Conservation (phyloP, 2,113 vertebrate species). For the Cyprinus carpio region DNA sequence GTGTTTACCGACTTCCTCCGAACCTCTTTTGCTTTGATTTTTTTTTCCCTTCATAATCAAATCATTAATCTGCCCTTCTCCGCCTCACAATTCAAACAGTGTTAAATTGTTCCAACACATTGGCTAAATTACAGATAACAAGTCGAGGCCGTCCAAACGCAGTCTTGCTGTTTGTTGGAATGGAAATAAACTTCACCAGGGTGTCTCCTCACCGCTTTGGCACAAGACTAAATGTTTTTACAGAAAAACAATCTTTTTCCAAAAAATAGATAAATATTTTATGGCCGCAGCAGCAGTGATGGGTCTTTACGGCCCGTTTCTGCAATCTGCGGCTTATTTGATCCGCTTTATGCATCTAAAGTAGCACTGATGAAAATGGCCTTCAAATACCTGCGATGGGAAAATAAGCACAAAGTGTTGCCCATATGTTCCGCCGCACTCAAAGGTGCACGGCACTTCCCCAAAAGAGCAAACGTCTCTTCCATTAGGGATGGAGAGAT, state of each 20-base stretch:
- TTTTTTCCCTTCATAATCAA: constrained; percentile 74
- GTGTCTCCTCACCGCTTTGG: constrained; percentile 12
- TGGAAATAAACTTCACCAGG: background rate
- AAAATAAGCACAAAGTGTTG: constrained; percentile 29
- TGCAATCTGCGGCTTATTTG: background rate
- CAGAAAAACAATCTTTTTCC: background rate
- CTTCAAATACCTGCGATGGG: constrained; percentile 33
- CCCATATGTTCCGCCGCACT: constrained; percentile 47
- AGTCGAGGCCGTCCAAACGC: constrained; percentile 66
- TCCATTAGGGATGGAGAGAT: constrained; percentile 52
- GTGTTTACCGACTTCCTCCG: constrained; percentile 70
- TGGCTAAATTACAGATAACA: constrained; percentile 74
- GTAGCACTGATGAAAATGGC: constrained; percentile 20
- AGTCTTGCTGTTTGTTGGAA: constrained; percentile 52
- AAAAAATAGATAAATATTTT: background rate
- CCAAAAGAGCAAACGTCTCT: constrained; percentile 44
- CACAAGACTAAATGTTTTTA: constrained; percentile 4
- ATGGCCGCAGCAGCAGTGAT: background rate
- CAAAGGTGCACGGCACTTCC: constrained; percentile 47
- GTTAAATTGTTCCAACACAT: constrained; percentile 72
- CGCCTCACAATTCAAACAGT: constrained; percentile 73
- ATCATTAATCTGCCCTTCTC: constrained; percentile 75
- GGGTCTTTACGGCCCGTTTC: background rate
- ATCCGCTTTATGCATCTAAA: background rate
- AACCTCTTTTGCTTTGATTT: constrained; percentile 68